phyloP scores from a whole-genome alignment of 2,113 vertebrate genomes.

The Grantiella picta region DNA sequence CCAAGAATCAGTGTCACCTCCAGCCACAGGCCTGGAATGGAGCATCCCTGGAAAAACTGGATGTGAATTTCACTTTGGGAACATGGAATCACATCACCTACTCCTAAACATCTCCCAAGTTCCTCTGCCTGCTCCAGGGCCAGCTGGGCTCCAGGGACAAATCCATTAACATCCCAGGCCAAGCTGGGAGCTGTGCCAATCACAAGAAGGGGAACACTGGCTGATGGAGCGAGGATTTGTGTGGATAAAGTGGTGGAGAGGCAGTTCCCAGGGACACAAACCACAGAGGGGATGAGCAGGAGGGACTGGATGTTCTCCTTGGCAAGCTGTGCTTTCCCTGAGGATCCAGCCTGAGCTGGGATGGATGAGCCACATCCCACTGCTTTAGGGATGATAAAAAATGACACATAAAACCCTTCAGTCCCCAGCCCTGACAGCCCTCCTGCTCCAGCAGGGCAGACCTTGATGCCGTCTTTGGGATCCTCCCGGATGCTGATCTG shows the following conservation, averaged over 20 bases:
- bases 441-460: background rate
- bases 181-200: background rate
- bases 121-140: background rate
- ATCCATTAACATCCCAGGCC: background rate
- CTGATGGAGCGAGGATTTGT: too few species aligned
- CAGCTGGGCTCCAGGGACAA: background rate
- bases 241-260: background rate
- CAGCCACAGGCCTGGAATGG: background rate
- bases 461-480: constrained; percentile 96
- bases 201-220: background rate
- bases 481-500: constrained; percentile 90
- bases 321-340: background rate
- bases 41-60: background rate
- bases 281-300: background rate
- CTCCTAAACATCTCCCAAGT: background rate
- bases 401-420: background rate
- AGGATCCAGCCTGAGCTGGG: background rate
- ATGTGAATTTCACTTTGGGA: background rate
- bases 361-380: rapidly evolving
- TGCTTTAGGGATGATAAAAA: background rate
- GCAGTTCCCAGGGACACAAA: background rate
- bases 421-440: rapidly evolving
- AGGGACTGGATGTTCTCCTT: background rate
- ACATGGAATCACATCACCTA: background rate
- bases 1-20: background rate